Evolutionary conservation across 1,140 invertebrate species (phyloP).

Genomic region (Conus ventricosus): DNA sequence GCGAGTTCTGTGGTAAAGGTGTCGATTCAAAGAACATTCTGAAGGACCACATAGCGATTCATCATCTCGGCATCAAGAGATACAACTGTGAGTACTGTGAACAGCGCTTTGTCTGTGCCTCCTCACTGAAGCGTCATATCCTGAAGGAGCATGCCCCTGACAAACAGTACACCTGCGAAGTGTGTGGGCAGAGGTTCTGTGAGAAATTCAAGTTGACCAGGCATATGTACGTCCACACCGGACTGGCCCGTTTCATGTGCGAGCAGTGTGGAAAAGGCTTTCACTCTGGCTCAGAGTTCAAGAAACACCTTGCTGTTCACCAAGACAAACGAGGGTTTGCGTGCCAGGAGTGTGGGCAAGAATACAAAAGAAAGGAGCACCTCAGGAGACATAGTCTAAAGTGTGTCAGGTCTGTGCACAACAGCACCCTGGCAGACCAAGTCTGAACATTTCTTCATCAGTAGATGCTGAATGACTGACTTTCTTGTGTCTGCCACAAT

Average conservation of each 20-base stretch:
- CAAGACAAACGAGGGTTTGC: background rate
- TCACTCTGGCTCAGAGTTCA: slow-evolving; percentile 12
- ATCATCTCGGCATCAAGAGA: background rate
- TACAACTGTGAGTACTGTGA: slow-evolving; percentile 12
- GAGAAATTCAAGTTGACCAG: slow-evolving; percentile 9
- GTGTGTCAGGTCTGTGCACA: background rate
- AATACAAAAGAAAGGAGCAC: slow-evolving; percentile 18
- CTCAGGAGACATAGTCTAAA: background rate
- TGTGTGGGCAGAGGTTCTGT: slow-evolving; percentile 14
- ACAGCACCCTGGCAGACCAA: background rate
- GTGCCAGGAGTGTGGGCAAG: slow-evolving; percentile 7
- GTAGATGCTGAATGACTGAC: too few species aligned
- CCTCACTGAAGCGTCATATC: background rate
- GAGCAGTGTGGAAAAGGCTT: slow-evolving; percentile 21
- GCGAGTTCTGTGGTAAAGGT: slow-evolving; percentile 25
- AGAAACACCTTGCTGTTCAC: slow-evolving; percentile 3
- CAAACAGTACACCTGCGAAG: slow-evolving; percentile 12
- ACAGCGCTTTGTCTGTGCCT: background rate
- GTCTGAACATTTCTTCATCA: too few species aligned
- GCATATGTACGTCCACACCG: slow-evolving; percentile 24
- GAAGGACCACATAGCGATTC: slow-evolving; percentile 4
- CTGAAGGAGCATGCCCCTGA: slow-evolving; percentile 11
- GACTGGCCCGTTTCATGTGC: slow-evolving; percentile 1
- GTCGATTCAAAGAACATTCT: background rate
- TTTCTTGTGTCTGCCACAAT: too few species aligned